phyloP scores from a whole-genome alignment of 2,113 vertebrate species.

The Takifugu bimaculatus region DNA sequence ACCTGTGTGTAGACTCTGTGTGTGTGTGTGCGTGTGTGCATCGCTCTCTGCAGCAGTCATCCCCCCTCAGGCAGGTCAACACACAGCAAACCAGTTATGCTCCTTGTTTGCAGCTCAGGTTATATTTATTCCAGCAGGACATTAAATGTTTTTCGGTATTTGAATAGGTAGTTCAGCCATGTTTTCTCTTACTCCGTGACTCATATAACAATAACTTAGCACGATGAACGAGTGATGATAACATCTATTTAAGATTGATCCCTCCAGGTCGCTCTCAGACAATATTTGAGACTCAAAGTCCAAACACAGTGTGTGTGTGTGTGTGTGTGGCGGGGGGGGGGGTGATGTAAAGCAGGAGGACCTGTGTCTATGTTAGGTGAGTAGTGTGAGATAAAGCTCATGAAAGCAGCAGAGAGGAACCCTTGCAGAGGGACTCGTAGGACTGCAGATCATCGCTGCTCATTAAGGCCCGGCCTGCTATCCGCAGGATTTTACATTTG shows the following conservation, averaged over 20 bases:
- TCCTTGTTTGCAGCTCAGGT: not conserved
- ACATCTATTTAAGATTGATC: not conserved
- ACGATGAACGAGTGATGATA: not conserved
- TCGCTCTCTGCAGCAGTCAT: no score
- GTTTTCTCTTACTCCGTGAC: not conserved
- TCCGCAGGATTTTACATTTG: constrained; percentile 32
- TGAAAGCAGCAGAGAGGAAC: constrained; percentile 38
- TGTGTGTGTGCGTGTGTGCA: constrained; percentile 2
- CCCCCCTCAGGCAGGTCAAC: no score
- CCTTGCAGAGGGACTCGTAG: constrained; percentile 20
- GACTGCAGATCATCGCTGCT: constrained; percentile 48
- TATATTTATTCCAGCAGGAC: constrained; percentile 32
- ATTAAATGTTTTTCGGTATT: constrained; percentile 21
- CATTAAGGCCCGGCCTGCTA: constrained; percentile 36
- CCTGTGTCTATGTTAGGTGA: constrained; percentile 41
- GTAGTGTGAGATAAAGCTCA: constrained; percentile 38
- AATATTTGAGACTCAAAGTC: constrained; percentile 50
- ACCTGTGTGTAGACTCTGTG: not conserved
- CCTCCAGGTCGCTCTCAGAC: constrained; percentile 1
- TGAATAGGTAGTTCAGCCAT: not conserved
- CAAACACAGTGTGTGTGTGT: constrained; percentile 18
- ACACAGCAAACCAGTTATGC: no score
- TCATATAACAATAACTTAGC: constrained; percentile 5
- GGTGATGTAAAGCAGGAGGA: not conserved
- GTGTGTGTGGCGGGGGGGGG: not conserved